These are phyloP conservation scores for Myiozetetes cayanensis DNA, from an alignment of 2,113 vertebrate species.

Conservation along the genomic window DNA sequence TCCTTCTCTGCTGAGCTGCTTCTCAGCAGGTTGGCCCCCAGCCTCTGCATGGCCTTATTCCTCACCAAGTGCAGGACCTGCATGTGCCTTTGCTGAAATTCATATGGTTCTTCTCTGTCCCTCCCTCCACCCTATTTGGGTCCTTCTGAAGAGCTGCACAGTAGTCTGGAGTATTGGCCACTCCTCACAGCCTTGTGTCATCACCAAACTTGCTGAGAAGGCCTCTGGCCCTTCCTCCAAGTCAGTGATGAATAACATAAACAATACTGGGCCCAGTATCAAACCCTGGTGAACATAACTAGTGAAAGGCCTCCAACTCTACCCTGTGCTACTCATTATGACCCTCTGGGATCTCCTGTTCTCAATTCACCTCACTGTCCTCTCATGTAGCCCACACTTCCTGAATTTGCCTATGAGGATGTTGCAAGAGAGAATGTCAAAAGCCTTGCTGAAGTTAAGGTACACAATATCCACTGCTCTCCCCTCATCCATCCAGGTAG, in stretches of 20 bases:
- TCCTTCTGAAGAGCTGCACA: background rate
- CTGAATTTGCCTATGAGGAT: background rate
- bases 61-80: background rate
- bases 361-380: background rate
- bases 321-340: background rate
- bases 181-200: background rate
- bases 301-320: background rate
- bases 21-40: background rate
- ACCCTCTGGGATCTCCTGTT: background rate
- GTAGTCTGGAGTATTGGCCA: no score
- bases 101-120: background rate
- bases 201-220: background rate
- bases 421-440: background rate
- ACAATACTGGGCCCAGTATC: background rate
- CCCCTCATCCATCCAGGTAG: background rate
- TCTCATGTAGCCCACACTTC: background rate
- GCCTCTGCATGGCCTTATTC: background rate
- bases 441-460: background rate
- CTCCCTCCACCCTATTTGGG: background rate
- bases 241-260: background rate
- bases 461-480: background rate
- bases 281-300: background rate
- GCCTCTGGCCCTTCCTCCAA: background rate
- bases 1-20: background rate
- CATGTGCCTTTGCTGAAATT: background rate